Percentiles rank a stretch among this genome's conserved stretches.
Evolutionary conservation across 2,888 invertebrate species (phyloP).

Genomic region (Cryptus armator): DNA sequence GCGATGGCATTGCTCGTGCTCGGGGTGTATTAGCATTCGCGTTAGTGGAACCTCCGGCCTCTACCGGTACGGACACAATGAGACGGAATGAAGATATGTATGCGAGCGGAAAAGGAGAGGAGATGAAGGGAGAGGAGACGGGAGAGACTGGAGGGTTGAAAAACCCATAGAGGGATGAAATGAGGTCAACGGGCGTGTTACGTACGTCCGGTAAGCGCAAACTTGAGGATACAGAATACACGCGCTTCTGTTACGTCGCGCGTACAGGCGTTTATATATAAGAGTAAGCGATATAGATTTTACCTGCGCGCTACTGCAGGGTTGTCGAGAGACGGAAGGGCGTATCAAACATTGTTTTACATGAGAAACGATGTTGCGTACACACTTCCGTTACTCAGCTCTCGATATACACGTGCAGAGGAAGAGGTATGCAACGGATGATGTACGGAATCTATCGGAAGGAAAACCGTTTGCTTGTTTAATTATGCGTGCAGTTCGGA

Average conservation of each 20-base stretch:
- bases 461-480: neutral
- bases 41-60: conserved; percentile 11
- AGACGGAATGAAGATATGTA: conserved; percentile 5
- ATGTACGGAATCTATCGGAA: neutral
- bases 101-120: neutral
- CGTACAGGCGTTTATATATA: neutral
- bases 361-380: no score
- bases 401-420: no score
- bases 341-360: no score
- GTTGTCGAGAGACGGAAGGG: neutral
- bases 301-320: neutral
- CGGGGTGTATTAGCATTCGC: conserved; percentile 38
- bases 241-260: conserved; percentile 12
- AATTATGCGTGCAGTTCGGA: neutral
- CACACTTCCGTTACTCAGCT: no score
- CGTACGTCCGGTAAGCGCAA: conserved; percentile 18
- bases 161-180: conserved; percentile 28
- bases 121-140: neutral
- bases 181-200: conserved; percentile 35
- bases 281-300: neutral
- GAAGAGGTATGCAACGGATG: no score
- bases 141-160: neutral
- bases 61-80: conserved; percentile 8
- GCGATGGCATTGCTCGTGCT: conserved; percentile 27
- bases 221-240: neutral